phyloP scores from a whole-genome alignment of 1,140 invertebrate genomes.

The Diorhabda elongata region DNA sequence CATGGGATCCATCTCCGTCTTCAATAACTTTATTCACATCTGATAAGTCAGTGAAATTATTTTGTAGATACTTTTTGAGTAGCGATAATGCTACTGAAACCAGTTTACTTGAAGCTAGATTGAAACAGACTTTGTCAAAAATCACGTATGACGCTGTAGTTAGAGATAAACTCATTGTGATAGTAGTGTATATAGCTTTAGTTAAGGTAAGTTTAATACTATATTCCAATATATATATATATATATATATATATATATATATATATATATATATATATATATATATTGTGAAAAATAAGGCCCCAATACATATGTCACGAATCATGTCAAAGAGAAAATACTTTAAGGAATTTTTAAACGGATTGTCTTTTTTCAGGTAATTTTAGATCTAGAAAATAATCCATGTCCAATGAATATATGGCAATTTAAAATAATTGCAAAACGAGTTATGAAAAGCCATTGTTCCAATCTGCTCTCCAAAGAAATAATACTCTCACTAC shows the following conservation, averaged over 20 bases:
- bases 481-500: slow-evolving; percentile 54
- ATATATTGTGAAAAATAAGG: too few species aligned
- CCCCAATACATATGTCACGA: too few species aligned
- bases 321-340: too few species aligned
- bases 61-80: slow-evolving; percentile 63
- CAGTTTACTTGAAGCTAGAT: slow-evolving; percentile 45
- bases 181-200: slow-evolving; percentile 69
- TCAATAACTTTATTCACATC: slow-evolving; percentile 65
- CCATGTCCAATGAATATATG: slow-evolving; percentile 57
- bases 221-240: too few species aligned
- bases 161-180: slow-evolving; percentile 75
- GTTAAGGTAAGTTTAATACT: slow-evolving; percentile 55
- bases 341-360: not conserved
- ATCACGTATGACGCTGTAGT: slow-evolving; percentile 83
- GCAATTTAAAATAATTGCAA: slow-evolving; percentile 62
- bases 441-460: slow-evolving; percentile 49
- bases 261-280: too few species aligned
- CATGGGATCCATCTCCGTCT: slow-evolving; percentile 61
- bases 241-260: too few species aligned
- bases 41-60: slow-evolving; percentile 60
- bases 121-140: slow-evolving; percentile 67
- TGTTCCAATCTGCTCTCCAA: slow-evolving; percentile 38
- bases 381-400: slow-evolving; percentile 47
- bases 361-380: slow-evolving; percentile 44
- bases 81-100: slow-evolving; percentile 28